phyloP scores from a whole-genome alignment of 23 tunicate genomes.

The Pegea sp. region DNA sequence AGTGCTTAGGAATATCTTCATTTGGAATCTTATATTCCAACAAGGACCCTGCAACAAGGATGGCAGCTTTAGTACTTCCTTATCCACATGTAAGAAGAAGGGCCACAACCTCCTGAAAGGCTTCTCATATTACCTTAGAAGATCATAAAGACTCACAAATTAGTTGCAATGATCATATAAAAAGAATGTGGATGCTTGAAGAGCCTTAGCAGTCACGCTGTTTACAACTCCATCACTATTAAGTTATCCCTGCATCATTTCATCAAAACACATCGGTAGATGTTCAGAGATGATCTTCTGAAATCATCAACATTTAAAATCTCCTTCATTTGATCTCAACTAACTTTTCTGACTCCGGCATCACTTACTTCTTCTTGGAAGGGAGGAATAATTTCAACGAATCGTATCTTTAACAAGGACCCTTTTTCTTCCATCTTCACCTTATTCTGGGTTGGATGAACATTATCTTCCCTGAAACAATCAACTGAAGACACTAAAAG shows the following conservation, averaged over 20 bases:
- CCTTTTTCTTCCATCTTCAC: conserved; percentile 1
- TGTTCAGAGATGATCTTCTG: conserved; percentile 26
- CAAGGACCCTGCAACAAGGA: too few relatives aligned
- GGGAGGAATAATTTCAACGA: conserved; percentile 8
- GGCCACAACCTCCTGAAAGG: conserved; percentile 11
- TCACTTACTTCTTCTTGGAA: conserved; percentile 20
- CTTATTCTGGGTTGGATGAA: conserved; percentile 1
- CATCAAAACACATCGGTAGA: conserved; percentile 35
- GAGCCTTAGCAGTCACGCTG: not conserved
- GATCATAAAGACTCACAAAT: conserved; percentile 24
- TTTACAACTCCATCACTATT: conserved; percentile 4
- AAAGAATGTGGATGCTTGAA: not conserved
- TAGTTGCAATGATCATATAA: not conserved
- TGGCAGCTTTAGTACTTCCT: conserved; percentile 31
- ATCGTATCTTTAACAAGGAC: conserved; percentile 32
- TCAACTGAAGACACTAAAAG: too few relatives aligned
- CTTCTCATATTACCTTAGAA: too few relatives aligned
- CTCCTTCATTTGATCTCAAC: conserved; percentile 79
- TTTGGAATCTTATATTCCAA: too few relatives aligned
- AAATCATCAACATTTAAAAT: conserved; percentile 10
- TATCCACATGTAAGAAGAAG: conserved; percentile 27
- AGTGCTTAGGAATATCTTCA: conserved; percentile 8
- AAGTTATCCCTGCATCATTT: conserved; percentile 27
- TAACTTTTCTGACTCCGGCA: conserved; percentile 58
- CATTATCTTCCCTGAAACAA: not conserved